Evolutionary conservation across 2,888 invertebrate species (phyloP).

Genomic region (Blastobasis lacticolella): DNA sequence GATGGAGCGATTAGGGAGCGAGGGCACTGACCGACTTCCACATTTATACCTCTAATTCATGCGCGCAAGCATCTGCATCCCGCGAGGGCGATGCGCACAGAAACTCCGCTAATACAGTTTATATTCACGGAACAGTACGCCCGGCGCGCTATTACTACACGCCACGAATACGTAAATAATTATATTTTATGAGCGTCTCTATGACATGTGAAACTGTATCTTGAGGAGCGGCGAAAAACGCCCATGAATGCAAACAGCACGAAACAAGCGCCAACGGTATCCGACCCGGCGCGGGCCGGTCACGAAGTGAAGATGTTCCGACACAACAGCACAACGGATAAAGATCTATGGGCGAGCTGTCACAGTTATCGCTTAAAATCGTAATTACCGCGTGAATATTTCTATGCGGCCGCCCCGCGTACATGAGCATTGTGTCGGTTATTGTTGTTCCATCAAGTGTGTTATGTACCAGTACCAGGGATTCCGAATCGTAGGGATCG

Average conservation of each 20-base stretch:
- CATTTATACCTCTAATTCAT: slow-evolving; percentile 68
- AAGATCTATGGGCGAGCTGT: slow-evolving; percentile 37
- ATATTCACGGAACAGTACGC: slow-evolving; percentile 50
- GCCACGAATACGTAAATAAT: slow-evolving; percentile 57
- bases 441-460: too few relatives aligned
- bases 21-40: slow-evolving; percentile 70
- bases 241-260: slow-evolving; percentile 45
- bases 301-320: slow-evolving; percentile 41
- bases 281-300: slow-evolving; percentile 28
- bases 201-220: slow-evolving; percentile 60
- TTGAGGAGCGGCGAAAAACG: slow-evolving; percentile 43
- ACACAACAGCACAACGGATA: slow-evolving; percentile 32
- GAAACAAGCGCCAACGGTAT: slow-evolving; percentile 34
- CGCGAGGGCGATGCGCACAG: slow-evolving; percentile 37
- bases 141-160: slow-evolving; percentile 38
- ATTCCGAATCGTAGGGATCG: slow-evolving; percentile 17
- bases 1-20: slow-evolving; percentile 57
- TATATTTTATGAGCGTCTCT: slow-evolving; percentile 50
- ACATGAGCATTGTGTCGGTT: slow-evolving; percentile 10
- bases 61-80: slow-evolving; percentile 59
- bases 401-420: slow-evolving; percentile 58
- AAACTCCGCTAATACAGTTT: slow-evolving; percentile 43
- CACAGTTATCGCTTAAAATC: slow-evolving; percentile 54
- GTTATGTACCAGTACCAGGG: too few relatives aligned
- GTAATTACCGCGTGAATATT: slow-evolving; percentile 67